phyloP scores from a whole-genome alignment of 2,113 vertebrate genomes.

The Cettia cetti region DNA sequence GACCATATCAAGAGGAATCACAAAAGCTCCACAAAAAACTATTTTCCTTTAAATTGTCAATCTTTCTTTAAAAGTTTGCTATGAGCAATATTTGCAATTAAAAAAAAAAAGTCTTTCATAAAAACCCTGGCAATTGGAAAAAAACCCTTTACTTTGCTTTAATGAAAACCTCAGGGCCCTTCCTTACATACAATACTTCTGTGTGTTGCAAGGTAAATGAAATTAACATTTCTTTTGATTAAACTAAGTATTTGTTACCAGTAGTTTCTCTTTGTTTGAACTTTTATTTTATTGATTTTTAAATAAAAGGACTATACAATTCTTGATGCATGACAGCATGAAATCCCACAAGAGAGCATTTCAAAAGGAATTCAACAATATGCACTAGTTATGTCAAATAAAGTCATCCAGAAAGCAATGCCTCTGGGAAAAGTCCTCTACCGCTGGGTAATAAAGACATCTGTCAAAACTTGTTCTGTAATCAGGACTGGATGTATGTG shows the following conservation, averaged over 20 bases:
- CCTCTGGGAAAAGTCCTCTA: not conserved
- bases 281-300: not conserved
- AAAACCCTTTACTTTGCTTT: not conserved
- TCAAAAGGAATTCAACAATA: slow-evolving; percentile 20
- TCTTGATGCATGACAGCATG: not conserved
- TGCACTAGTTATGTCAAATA: not conserved
- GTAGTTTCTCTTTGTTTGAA: not conserved
- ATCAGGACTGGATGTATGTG: not conserved
- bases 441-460: not conserved
- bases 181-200: not conserved
- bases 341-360: not conserved
- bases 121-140: not conserved
- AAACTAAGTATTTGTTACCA: not conserved
- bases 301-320: not conserved
- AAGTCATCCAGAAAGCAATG: not conserved
- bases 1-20: not conserved
- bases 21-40: not conserved
- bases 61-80: not conserved
- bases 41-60: not conserved
- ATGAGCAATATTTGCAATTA: not conserved
- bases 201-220: not conserved
- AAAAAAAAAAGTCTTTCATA: not conserved
- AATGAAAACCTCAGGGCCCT: not conserved
- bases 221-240: not conserved
- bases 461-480: not conserved